phyloP scores from a whole-genome alignment of 1,140 invertebrate species.

The Muscidifurax raptorellus region DNA sequence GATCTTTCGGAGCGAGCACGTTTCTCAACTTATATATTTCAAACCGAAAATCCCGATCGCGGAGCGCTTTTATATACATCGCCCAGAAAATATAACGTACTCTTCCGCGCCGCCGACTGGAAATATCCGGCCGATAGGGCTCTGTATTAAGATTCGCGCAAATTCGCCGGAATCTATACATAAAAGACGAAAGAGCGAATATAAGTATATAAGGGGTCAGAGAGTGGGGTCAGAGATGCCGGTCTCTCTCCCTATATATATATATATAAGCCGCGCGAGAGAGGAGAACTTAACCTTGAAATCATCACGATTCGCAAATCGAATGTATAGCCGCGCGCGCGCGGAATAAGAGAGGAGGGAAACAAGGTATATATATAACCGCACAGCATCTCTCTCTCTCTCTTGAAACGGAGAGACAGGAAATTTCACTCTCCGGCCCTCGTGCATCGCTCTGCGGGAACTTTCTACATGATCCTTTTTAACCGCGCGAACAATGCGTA shows the following conservation, averaged over 20 bases:
- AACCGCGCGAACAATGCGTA: conserved; percentile 36
- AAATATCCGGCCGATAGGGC: too few relatives aligned
- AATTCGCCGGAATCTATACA: not conserved
- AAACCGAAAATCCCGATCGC: not conserved
- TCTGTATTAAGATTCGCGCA: too few relatives aligned
- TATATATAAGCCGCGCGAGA: not conserved
- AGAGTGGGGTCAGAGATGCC: conserved; percentile 36
- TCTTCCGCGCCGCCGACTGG: not conserved
- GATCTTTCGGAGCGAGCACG: conserved; percentile 13
- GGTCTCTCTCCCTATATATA: not conserved
- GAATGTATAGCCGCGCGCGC: conserved; percentile 30
- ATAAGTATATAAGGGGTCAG: conserved; percentile 43
- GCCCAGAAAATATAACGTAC: too few relatives aligned
- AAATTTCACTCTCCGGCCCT: conserved; percentile 34
- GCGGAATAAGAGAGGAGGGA: conserved; percentile 13
- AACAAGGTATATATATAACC: conserved; percentile 33
- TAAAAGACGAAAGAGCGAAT: conserved; percentile 3
- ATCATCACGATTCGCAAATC: conserved; percentile 51
- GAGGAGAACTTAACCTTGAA: conserved; percentile 47
- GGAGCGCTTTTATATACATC: too few relatives aligned
- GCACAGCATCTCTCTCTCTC: conserved; percentile 39
- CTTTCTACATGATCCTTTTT: conserved; percentile 37
- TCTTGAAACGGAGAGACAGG: conserved; percentile 22
- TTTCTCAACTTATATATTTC: conserved; percentile 4
- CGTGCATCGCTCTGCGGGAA: not conserved